Conservation (phyloP, 2,797 vertebrate species). For the Anniella stebbinsi region DNA sequence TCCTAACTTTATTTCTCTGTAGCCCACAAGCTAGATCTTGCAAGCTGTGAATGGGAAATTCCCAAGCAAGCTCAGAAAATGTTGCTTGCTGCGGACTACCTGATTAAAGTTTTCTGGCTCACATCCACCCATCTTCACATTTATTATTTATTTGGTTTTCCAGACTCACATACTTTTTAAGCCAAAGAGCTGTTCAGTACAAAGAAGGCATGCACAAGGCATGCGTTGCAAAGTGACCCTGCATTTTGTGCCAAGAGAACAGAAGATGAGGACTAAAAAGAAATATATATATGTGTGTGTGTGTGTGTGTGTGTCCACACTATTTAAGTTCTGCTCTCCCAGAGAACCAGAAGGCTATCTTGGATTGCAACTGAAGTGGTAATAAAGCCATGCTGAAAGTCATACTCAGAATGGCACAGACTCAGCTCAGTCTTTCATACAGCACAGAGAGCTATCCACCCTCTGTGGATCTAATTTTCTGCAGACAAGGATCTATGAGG, state of each 20-base stretch:
- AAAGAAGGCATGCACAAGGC: slow-evolving; percentile 23
- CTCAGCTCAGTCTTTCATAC: background rate
- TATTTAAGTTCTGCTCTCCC: background rate
- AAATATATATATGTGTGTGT: slow-evolving; percentile 17
- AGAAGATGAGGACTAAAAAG: slow-evolving; percentile 17
- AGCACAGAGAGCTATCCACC: background rate
- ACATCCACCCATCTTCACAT: slow-evolving; percentile 46
- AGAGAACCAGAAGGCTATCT: background rate
- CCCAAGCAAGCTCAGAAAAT: background rate
- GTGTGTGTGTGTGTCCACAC: accelerated
- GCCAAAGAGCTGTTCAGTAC: slow-evolving; percentile 29
- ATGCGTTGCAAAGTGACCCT: slow-evolving; percentile 38
- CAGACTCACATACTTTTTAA: background rate
- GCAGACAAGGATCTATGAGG: background rate
- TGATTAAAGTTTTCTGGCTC: slow-evolving; percentile 22
- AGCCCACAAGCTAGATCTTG: slow-evolving; percentile 18
- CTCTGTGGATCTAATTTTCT: background rate
- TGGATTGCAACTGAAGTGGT: background rate
- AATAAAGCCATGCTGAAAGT: background rate
- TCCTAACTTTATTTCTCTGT: slow-evolving; percentile 8
- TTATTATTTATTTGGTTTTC: slow-evolving; percentile 57
- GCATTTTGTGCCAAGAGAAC: slow-evolving; percentile 4
- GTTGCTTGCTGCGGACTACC: slow-evolving; percentile 3
- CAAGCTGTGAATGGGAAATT: slow-evolving; percentile 6
- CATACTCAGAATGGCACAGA: background rate